Conservation (phyloP, 2,113 vertebrate species). For the Numida meleagris region DNA sequence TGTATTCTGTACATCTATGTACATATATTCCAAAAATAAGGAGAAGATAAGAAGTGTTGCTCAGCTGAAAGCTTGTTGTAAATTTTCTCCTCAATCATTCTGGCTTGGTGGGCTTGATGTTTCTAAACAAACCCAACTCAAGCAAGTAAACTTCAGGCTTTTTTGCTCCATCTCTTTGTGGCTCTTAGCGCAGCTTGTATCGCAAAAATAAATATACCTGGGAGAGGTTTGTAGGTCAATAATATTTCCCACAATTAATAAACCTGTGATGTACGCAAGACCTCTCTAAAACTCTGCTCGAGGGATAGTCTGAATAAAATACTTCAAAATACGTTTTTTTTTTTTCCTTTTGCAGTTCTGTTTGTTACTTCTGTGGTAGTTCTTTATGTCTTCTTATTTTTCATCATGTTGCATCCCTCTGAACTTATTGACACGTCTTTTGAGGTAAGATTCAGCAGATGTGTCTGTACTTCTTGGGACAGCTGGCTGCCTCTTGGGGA, state of each 20-base stretch:
- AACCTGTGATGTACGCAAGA: not conserved
- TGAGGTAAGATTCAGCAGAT: slow-evolving; percentile 80
- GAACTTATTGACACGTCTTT: slow-evolving; percentile 81
- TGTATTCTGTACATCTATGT: not conserved
- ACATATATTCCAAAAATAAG: not conserved
- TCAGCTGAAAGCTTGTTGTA: not conserved
- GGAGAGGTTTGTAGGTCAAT: not conserved
- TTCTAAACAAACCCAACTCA: not conserved
- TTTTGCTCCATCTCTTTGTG: not conserved
- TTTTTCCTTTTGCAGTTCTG: slow-evolving; percentile 74
- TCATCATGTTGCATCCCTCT: slow-evolving; percentile 90
- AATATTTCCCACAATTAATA: not conserved
- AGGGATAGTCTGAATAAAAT: not conserved
- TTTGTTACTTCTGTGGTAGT: slow-evolving; percentile 78
- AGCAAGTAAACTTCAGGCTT: not conserved
- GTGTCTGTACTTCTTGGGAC: not conserved
- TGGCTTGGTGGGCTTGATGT: not conserved
- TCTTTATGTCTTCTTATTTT: slow-evolving; percentile 81
- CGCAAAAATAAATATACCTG: not conserved
- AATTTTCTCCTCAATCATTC: not conserved
- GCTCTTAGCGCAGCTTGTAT: not conserved
- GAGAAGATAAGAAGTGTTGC: not conserved
- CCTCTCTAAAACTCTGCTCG: not conserved
- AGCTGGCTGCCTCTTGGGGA: not conserved
- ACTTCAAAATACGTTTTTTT: not conserved